phyloP scores from a whole-genome alignment of 2,113 vertebrate species.

The Sterna hirundo region DNA sequence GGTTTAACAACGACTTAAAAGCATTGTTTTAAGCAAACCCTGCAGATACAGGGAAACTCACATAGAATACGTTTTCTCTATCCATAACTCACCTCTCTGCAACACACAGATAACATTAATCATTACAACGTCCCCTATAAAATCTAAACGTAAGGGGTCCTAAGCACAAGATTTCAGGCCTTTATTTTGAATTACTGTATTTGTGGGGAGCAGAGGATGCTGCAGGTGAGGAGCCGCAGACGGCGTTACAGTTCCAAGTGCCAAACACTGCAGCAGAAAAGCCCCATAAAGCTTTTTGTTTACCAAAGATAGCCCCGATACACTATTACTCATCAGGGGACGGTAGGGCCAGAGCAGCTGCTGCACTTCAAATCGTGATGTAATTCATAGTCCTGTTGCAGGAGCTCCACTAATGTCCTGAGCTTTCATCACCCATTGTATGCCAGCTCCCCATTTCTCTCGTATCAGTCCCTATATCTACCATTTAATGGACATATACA shows the following conservation, averaged over 20 bases:
- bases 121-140: neutral
- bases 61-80: neutral
- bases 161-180: neutral
- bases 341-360: neutral
- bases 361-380: neutral
- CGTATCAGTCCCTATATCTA: neutral
- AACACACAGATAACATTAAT: neutral
- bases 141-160: neutral
- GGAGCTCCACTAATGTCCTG: neutral
- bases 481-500: neutral
- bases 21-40: neutral
- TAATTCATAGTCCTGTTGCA: neutral
- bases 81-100: neutral
- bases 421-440: neutral
- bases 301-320: neutral
- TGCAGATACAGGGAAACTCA: neutral
- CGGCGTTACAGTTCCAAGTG: neutral
- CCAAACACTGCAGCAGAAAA: neutral
- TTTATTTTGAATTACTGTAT: neutral
- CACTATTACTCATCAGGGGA: neutral
- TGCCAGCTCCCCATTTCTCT: neutral
- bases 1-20: neutral
- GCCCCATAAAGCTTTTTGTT: slow-evolving; percentile 35
- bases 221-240: neutral
- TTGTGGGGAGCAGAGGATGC: neutral